Conservation (phyloP, 2,888 invertebrate genomes). For the Gasteruption jaculator region DNA sequence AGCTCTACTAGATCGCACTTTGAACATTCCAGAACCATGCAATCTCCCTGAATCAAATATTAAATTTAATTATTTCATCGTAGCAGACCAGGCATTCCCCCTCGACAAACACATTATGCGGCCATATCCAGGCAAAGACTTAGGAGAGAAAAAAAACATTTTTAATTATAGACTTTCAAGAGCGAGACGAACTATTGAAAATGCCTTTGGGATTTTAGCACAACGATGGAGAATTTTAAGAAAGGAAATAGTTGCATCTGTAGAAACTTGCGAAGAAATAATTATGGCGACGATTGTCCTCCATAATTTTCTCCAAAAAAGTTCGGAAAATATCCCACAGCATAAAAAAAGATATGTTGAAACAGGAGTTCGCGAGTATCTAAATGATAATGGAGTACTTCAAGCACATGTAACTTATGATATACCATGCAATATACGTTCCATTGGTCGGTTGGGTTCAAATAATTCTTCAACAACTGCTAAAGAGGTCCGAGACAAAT, state of each 20-base stretch:
- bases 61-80: conserved; percentile 5
- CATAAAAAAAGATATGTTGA: too few relatives aligned
- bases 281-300: conserved; percentile 10
- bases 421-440: too few relatives aligned
- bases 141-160: conserved; percentile 5
- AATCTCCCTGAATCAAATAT: conserved; percentile 6
- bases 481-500: too few relatives aligned
- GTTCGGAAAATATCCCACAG: background rate
- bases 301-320: conserved; percentile 13
- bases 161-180: conserved; percentile 18
- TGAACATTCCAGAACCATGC: conserved; percentile 12
- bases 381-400: too few relatives aligned
- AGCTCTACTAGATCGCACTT: conserved; percentile 1
- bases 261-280: conserved; percentile 5
- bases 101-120: conserved; percentile 11
- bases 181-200: conserved; percentile 15
- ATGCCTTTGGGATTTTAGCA: conserved; percentile 17
- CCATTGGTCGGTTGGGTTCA: too few relatives aligned
- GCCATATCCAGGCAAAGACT: conserved; percentile 11
- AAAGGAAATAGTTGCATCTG: conserved; percentile 2
- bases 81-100: conserved; percentile 16
- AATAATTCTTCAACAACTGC: too few relatives aligned
- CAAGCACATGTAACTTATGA: too few relatives aligned
- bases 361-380: too few relatives aligned
- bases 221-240: conserved; percentile 12